Evolutionary conservation across 2,113 vertebrate genomes (phyloP), one percentile per base, ranked within the genome.

Genomic region (Chamaetylas fuelleborni): DNA sequence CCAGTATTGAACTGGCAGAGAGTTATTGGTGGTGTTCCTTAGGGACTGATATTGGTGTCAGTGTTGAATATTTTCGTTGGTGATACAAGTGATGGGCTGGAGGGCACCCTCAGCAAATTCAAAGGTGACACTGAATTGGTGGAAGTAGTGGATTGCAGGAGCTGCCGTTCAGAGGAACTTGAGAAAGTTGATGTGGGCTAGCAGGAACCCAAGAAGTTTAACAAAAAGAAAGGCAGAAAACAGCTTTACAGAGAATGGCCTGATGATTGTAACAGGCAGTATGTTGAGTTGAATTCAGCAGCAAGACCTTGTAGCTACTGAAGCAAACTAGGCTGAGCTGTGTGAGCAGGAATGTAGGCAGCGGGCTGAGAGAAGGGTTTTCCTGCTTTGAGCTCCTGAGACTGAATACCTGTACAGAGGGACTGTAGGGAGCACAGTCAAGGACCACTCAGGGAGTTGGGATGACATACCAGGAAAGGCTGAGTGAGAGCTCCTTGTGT

Each of bases 371-470:
- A 50, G 36, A 45, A 45, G 19, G 13, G 13, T 34, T 56, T 56
- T 69, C 20, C 23, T 53, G 19, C 31, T 84, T 6, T 58, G 47
- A 1, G 0, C 19, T 90, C 47, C 38, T 54, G 56, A 74, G 19
- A 11, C 56, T 40, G 19, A 42, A 14, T 19, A 40, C 11, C 29
- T 29, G 6, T 34, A 25, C 23, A 42, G 36, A 25, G 61, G 19
- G 33, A 40, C 42, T 42, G 40, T 9, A 76, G 38, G 47, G 17
- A 71, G 22, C 19, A 5, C 4, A 42, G 43, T 2, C 0, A 0
- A 74, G 45, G 58, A 31, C 19, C 6, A 3, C 14, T 1, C 3
- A 34, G 40, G 16, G 45, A 14, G 5, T 29, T 83, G 33, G 4
- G 8, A 0, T 29, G 6, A 3, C 8, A 0, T 62, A 64, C 2